Base-by-base conservation (phyloP, 1,140 invertebrate genomes). In the Zophobas morio region DNA sequence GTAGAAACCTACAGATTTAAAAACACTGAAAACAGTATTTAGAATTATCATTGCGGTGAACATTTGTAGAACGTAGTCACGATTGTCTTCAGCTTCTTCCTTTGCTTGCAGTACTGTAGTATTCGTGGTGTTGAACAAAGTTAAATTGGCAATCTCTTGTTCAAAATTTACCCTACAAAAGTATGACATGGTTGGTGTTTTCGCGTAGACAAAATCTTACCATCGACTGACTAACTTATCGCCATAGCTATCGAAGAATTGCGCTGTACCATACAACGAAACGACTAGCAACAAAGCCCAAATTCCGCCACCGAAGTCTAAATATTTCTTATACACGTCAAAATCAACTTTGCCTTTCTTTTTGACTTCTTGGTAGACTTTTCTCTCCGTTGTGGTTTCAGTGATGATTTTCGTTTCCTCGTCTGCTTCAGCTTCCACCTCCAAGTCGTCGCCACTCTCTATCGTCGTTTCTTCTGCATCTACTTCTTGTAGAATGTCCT, bases 1-100 rank as follows among this genome's bases (percentile, higher is more conserved):
- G 80, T 84, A 88, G 74, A 86, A 87, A 0, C 85, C 6, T 1
- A 88, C 60, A 79, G 88, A 86, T 79, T 86, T 84, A 0, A 78
- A n/a, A 1, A 70, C 33, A 1, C 42, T 56, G n/a, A 57, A 57
- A 1, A 77, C 35, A 0, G 66, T 56, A 1, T 32, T 47, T 6
- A 72, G n/a, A 6, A 56, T 6, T 4, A 77, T 81, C 34, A 79
- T 73, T n/a, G 57, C 49, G 0, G 74, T 57, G 46, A 76, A 81
- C 4, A 75, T 51, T 34, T 70, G 53, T 8, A 81, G 46, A 36
- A 70, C 20, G 20, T 66, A 37, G 32, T 79, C 56, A 34, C 60
- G 73, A 76, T 74, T 72, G 3, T 63, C 1, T 6, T 74, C 33
- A 0, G 56, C 53, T 35, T 63, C 47, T n/a, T 73, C 39, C 34